Evolutionary conservation across 53 echinoderm and acorn worm species (phyloP).

Genomic region (Zoroaster sp.): DNA sequence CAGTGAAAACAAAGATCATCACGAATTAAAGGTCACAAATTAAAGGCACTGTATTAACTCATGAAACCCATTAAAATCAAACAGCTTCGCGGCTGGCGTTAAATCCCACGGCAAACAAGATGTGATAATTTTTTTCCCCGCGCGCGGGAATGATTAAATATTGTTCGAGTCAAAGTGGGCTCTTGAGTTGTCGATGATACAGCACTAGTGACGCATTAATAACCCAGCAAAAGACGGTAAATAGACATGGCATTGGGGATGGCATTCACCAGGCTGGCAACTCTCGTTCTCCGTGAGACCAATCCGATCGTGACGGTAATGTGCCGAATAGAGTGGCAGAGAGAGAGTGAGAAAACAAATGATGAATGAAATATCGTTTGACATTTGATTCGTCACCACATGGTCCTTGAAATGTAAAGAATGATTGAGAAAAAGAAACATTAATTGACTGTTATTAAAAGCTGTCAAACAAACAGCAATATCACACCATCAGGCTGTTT

Average conservation of each 20-base stretch:
- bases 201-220: slow-evolving; percentile 28
- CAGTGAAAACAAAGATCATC: no score
- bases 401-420: not conserved
- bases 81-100: not conserved
- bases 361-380: slow-evolving; percentile 15
- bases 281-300: not conserved
- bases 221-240: slow-evolving; percentile 21
- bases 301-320: not conserved
- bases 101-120: not conserved
- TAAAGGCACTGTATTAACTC: no score
- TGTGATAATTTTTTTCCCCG: not conserved
- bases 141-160: slow-evolving; percentile 35
- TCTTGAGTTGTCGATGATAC: slow-evolving; percentile 25
- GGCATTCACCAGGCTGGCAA: not conserved
- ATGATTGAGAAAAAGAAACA: not conserved
- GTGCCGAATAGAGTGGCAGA: no score
- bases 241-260: not conserved
- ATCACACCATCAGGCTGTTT: not conserved
- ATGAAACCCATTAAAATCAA: not conserved
- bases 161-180: slow-evolving; percentile 41
- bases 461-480: not conserved
- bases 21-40: no score
- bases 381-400: not conserved
- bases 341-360: not conserved
- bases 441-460: not conserved